These are phyloP conservation scores for Endotricha flammealis DNA, from an alignment of 2,888 invertebrate genomes.

Conservation along the genomic window DNA sequence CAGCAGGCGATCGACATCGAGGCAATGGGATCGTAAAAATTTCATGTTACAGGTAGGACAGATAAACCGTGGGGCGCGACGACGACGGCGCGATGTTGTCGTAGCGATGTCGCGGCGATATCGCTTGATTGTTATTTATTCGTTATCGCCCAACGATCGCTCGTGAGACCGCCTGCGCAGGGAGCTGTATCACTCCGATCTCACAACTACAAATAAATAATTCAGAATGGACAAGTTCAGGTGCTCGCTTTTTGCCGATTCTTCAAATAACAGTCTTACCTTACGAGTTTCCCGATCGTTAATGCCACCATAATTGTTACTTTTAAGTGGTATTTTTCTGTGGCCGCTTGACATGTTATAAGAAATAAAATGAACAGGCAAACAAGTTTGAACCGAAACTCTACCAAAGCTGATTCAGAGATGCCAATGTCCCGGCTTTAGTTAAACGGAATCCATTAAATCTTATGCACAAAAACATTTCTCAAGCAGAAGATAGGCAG, in stretches of 20 bases:
- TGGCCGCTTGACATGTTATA: neutral
- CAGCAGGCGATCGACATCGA: conserved; percentile 45
- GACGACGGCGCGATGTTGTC: conserved; percentile 28
- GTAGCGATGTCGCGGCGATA: conserved; percentile 52
- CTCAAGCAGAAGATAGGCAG: conserved; percentile 17
- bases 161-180: conserved; percentile 42
- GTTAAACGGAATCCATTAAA: conserved; percentile 17
- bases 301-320: too few species aligned
- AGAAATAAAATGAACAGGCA: neutral
- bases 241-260: conserved; percentile 3
- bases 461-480: conserved; percentile 13
- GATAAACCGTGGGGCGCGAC: conserved; percentile 28
- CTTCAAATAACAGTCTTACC: neutral
- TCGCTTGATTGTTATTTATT: conserved; percentile 61
- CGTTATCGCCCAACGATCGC: conserved; percentile 48
- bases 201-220: conserved; percentile 43
- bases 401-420: conserved; percentile 10
- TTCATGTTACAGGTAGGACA: conserved; percentile 35
- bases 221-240: conserved; percentile 16
- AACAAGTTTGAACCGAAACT: neutral
- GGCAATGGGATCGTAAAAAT: conserved; percentile 53
- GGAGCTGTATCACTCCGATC: conserved; percentile 45
- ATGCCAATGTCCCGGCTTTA: conserved; percentile 8
- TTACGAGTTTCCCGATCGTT: too few species aligned
- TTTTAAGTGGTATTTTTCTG: too few species aligned